Evolutionary conservation across 2,113 vertebrate species (phyloP).

Genomic region (Grallaria varia): DNA sequence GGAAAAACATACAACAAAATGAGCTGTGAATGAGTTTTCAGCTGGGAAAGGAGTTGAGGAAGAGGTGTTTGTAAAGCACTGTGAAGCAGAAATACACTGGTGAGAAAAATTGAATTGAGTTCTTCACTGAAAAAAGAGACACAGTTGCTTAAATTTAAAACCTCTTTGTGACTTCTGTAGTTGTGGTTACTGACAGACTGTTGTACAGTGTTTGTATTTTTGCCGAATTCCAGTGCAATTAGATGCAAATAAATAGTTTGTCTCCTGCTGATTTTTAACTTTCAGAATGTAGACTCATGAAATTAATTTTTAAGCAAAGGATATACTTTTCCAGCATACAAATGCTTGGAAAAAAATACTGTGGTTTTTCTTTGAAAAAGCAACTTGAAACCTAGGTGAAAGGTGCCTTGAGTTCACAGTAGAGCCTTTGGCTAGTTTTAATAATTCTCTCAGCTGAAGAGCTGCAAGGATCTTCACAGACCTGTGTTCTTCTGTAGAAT

Average conservation of each 20-base stretch:
- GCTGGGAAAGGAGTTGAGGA: not conserved
- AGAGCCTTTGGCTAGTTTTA: not conserved
- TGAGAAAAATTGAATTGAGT: not conserved
- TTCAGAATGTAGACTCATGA: not conserved
- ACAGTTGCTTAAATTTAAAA: not conserved
- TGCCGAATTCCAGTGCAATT: not conserved
- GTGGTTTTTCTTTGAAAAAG: not conserved
- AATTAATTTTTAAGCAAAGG: not conserved
- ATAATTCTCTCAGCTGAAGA: not conserved
- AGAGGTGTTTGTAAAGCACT: not conserved
- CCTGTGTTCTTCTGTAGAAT: not conserved
- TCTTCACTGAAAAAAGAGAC: not conserved
- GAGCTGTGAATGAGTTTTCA: not conserved
- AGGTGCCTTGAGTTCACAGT: not conserved
- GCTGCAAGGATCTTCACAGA: not conserved
- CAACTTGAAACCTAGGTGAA: not conserved
- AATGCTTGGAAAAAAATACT: not conserved
- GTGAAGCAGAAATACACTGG: not conserved
- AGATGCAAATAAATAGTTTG: not conserved
- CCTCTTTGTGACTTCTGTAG: not conserved
- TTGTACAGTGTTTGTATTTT: slow-evolving; percentile 1
- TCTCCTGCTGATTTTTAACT: not conserved
- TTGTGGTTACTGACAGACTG: not conserved
- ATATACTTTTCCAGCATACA: not conserved
- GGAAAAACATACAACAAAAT: not conserved